phyloP scores from a whole-genome alignment of 2,888 invertebrate species.

The Campoletis raptor region DNA sequence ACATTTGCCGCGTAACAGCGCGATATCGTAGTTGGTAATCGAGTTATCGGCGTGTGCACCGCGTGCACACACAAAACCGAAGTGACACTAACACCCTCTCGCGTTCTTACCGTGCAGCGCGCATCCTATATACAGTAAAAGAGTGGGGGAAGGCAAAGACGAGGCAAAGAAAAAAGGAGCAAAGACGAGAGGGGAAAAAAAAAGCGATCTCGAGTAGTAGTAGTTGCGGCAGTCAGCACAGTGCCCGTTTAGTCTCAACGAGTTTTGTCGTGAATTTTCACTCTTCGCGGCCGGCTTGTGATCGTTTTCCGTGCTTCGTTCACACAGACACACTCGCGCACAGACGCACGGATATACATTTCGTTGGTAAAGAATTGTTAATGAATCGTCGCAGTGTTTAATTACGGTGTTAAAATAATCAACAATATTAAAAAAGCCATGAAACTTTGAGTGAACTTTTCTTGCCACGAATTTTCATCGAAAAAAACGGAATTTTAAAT shows the following conservation, averaged over 20 bases:
- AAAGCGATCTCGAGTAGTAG: slow-evolving; percentile 25
- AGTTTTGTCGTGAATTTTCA: slow-evolving; percentile 64
- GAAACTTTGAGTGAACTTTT: not conserved
- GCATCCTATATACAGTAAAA: not conserved
- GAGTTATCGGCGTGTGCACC: slow-evolving; percentile 64
- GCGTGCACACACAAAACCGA: slow-evolving; percentile 2
- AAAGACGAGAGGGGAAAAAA: slow-evolving; percentile 25
- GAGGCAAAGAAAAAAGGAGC: slow-evolving; percentile 39
- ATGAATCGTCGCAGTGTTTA: not conserved
- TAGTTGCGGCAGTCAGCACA: slow-evolving; percentile 51
- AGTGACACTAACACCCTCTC: slow-evolving; percentile 36
- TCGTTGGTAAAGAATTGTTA: not conserved
- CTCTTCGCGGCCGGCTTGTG: slow-evolving; percentile 37
- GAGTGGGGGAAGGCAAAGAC: slow-evolving; percentile 29
- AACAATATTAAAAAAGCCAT: not conserved
- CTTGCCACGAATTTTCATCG: not conserved
- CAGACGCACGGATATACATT: not conserved
- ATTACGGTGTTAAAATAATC: not conserved
- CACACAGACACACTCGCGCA: not conserved
- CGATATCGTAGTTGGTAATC: slow-evolving; percentile 60
- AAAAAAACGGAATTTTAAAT: not conserved
- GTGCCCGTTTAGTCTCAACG: slow-evolving; percentile 52
- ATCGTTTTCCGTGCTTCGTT: slow-evolving; percentile 1
- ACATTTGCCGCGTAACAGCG: slow-evolving; percentile 65
- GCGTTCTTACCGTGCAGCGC: slow-evolving; percentile 26